phyloP scores from a whole-genome alignment of 2,113 vertebrate genomes.

The Tricholaema leucomelas region DNA sequence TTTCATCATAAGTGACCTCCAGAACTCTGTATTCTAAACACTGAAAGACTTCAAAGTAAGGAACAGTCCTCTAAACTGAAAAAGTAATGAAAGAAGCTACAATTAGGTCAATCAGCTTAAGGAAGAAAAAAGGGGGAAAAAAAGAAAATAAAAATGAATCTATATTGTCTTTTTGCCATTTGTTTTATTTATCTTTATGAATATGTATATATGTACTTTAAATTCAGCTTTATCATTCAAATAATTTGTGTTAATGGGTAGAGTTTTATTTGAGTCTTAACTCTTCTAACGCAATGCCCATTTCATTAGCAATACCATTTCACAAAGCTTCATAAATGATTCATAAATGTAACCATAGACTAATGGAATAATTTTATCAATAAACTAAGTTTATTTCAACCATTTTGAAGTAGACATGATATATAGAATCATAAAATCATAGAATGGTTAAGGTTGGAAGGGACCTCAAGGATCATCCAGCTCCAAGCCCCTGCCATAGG shows the following conservation, averaged over 20 bases:
- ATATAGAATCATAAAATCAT: too few relatives aligned
- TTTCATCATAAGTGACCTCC: constrained; percentile 54
- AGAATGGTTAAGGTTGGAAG: too few relatives aligned
- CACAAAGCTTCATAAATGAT: background rate
- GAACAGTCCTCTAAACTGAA: background rate
- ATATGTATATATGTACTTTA: background rate
- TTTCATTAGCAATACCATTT: background rate
- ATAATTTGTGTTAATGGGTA: too few relatives aligned
- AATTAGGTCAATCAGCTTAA: background rate
- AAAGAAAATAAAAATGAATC: background rate
- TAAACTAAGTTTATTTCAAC: background rate
- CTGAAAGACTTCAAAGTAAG: constrained; percentile 1
- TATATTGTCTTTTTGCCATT: rapidly evolving
- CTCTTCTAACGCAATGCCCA: too few relatives aligned
- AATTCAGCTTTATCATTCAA: background rate
- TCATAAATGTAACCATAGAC: background rate
- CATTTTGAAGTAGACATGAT: background rate
- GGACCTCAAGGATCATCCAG: too few relatives aligned
- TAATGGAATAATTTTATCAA: background rate
- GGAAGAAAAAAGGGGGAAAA: background rate
- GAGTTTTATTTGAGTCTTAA: too few relatives aligned
- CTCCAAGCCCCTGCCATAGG: too few relatives aligned
- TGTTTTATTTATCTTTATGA: background rate
- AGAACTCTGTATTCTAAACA: constrained; percentile 6
- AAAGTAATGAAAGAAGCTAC: background rate